Evolutionary conservation across 1,140 invertebrate genomes (phyloP), one percentile per base, ranked within the genome.

Genomic region (Tetramorium alpestre): DNA sequence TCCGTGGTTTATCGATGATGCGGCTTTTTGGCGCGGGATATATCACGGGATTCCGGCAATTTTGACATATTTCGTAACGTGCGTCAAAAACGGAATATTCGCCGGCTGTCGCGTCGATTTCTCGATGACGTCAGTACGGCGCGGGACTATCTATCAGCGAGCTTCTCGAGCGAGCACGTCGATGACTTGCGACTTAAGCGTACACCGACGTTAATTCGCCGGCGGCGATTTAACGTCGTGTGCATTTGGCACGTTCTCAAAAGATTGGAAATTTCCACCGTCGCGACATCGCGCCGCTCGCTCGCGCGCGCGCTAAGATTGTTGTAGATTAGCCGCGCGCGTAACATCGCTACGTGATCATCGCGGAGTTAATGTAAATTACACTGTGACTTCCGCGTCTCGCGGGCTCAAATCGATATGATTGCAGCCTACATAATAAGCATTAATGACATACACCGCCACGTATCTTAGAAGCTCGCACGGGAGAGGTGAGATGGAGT

Each of bases 11-110:
- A 84, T 84, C 56, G 54, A 84, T 67, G 73, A 86, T 33, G 18
- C 41, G 10, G 75, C 38, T 28, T 49, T 82, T 82, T 44, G 38
- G 25, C 58, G 82, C 64, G 86, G 80, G 33, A 33, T 33, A 33
- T 80, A 78, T 81, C 77, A 8, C 65, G 28, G 4, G 28, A 88
- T 49, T 89, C 76, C 84, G 56, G 47, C 54, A 49, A 60, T 73
- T 75, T 75, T 60, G 69, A 75, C 51, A 76, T 89, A 82, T 89
- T 89, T 89, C 82, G 77, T 89, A 89, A 78, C 70, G 76, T 51
- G 47, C 84, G 82, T 85, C 81, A 84, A 84, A 70, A 62, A 84
- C 33, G 16, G 13, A 49, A 62, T 38, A 58, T 16, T 18, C 69
- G n/a, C 13, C 51, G 13, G 33, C 16, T 6, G 25, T 47, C 80